Conservation (phyloP, 1,140 invertebrate species). For the Copidosoma floridanum region DNA sequence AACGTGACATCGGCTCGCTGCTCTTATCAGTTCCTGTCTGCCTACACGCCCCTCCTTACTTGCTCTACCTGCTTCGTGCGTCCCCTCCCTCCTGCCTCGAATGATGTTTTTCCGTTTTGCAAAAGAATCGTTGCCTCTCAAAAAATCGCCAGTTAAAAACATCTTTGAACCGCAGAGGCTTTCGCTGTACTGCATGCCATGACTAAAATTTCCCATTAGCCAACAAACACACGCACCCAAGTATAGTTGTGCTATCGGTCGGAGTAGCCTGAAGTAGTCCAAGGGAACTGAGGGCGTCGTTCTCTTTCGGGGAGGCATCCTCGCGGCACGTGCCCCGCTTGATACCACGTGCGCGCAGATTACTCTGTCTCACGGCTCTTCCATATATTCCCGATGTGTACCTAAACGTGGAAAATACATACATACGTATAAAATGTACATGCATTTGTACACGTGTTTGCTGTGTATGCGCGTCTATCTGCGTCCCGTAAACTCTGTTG, state of each 20-base stretch:
- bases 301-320: conserved; percentile 26
- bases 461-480: conserved; percentile 1
- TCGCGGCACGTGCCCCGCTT: background rate
- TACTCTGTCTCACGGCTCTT: conserved; percentile 15
- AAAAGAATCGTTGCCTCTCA: no score
- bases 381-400: conserved; percentile 14
- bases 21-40: conserved; percentile 53
- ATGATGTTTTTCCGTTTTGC: no score
- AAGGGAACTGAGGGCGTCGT: conserved; percentile 50
- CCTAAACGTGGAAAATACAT: background rate
- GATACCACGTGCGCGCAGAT: conserved; percentile 5
- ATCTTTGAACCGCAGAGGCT: no score
- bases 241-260: no score
- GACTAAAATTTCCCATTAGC: no score
- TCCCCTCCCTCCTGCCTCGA: conserved; percentile 44
- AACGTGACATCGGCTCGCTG: conserved; percentile 49
- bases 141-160: no score
- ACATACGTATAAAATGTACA: no score
- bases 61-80: conserved; percentile 46
- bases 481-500: conserved; percentile 13
- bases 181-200: no score
- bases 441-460: no score
- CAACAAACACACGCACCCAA: no score
- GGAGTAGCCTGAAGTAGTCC: no score
- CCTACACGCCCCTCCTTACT: conserved; percentile 27